phyloP scores from a whole-genome alignment of 37 sponge, comb jelly and placozoan species.

The Lycopodina hypogea region DNA sequence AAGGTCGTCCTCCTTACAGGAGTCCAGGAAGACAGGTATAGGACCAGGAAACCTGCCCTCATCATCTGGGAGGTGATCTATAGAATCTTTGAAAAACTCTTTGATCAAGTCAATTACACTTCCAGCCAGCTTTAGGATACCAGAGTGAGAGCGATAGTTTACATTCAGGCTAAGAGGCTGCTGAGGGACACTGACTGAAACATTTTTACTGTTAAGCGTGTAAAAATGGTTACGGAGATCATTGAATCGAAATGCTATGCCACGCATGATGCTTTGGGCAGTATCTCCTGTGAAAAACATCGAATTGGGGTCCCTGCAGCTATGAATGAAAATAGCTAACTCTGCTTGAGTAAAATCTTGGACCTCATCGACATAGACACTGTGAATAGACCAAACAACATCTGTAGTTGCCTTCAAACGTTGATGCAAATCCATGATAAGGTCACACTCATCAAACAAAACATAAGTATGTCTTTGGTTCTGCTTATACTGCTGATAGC shows the following conservation, averaged over 20 bases:
- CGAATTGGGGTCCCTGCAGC: slow-evolving; percentile 69
- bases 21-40: slow-evolving; percentile 60
- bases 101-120: slow-evolving; percentile 68
- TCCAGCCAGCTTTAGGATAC: slow-evolving; percentile 71
- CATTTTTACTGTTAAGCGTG: background rate
- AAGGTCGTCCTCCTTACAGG: slow-evolving; percentile 52
- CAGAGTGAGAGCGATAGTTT: slow-evolving; percentile 83
- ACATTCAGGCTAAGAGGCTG: slow-evolving; percentile 38
- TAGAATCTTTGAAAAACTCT: slow-evolving; percentile 57
- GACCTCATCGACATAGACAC: slow-evolving; percentile 80
- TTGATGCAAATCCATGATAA: slow-evolving; percentile 46
- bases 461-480: slow-evolving; percentile 14
- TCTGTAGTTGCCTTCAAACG: slow-evolving; percentile 31
- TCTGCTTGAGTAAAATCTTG: slow-evolving; percentile 90
- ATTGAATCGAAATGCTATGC: slow-evolving; percentile 78
- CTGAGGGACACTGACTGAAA: slow-evolving; percentile 3
- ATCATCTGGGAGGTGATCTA: slow-evolving; percentile 65
- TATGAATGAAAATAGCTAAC: slow-evolving; percentile 57
- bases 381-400: slow-evolving; percentile 66
- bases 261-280: slow-evolving; percentile 85
- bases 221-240: slow-evolving; percentile 72
- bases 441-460: slow-evolving; percentile 79
- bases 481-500: slow-evolving; percentile 45
- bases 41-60: slow-evolving; percentile 81
- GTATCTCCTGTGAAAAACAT: slow-evolving; percentile 83